phyloP scores from a whole-genome alignment of 2,888 invertebrate species.

The Drosophila multiciliata region DNA sequence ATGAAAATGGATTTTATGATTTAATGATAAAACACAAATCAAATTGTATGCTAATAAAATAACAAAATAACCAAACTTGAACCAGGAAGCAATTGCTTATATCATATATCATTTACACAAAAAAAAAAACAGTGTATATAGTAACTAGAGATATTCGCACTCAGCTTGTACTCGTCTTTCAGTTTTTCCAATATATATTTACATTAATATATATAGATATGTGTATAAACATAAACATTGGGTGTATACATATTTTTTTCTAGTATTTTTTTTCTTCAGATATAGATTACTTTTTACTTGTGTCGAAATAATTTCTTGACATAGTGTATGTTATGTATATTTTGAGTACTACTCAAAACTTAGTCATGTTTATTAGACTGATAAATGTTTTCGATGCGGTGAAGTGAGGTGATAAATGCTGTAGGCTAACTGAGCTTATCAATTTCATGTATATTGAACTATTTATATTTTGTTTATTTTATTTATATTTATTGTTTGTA shows the following conservation, averaged over 20 bases:
- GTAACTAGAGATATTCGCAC: neutral
- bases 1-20: neutral
- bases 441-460: neutral
- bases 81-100: neutral
- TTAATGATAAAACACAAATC: neutral
- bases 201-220: neutral
- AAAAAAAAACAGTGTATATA: neutral
- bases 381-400: neutral
- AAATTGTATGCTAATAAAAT: neutral
- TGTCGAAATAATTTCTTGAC: neutral
- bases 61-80: neutral
- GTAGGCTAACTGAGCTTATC: neutral
- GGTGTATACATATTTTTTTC: accelerated
- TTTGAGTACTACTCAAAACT: slow-evolving; percentile 35
- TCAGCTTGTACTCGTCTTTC: neutral
- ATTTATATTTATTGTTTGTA: neutral
- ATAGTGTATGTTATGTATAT: slow-evolving; percentile 2
- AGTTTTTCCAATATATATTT: neutral
- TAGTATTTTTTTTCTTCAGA: neutral
- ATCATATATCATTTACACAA: neutral
- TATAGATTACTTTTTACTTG: neutral
- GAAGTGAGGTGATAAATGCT: neutral
- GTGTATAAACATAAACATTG: neutral
- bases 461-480: neutral
- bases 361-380: neutral